phyloP scores from a whole-genome alignment of 2,797 vertebrate genomes.

The Alcedo atthis region DNA sequence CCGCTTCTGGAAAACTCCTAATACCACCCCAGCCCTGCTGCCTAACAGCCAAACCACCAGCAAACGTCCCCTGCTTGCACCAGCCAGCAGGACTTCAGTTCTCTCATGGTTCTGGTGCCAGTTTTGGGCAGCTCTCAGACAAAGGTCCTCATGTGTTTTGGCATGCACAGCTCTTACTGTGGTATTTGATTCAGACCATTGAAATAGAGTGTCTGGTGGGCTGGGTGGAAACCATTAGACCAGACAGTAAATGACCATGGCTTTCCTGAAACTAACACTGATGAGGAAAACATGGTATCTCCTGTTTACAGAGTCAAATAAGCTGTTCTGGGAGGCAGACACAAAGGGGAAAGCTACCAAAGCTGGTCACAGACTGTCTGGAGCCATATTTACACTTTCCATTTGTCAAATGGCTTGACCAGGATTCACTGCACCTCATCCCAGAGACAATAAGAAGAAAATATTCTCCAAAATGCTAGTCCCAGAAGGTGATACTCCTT shows the following conservation, averaged over 20 bases:
- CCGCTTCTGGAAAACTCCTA: neutral
- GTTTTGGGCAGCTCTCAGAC: neutral
- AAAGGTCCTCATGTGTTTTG: neutral
- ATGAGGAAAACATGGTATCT: neutral
- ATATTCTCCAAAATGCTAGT: neutral
- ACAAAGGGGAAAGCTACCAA: neutral
- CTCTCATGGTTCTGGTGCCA: neutral
- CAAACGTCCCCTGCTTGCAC: rapidly evolving
- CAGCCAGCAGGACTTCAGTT: rapidly evolving
- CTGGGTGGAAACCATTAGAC: neutral
- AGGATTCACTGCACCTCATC: neutral
- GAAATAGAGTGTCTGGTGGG: neutral
- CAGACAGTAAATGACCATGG: neutral
- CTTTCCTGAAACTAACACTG: neutral
- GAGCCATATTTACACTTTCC: neutral
- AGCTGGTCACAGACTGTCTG: neutral
- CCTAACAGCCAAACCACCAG: neutral
- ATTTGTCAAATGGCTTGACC: neutral
- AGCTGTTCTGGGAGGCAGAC: neutral
- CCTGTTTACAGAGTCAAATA: neutral
- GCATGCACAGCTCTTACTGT: neutral
- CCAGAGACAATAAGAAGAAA: neutral
- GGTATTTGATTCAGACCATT: neutral
- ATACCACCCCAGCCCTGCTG: neutral
- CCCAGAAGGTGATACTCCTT: neutral